Conservation (phyloP, 2,113 vertebrate species). For the Eclectus roratus region DNA sequence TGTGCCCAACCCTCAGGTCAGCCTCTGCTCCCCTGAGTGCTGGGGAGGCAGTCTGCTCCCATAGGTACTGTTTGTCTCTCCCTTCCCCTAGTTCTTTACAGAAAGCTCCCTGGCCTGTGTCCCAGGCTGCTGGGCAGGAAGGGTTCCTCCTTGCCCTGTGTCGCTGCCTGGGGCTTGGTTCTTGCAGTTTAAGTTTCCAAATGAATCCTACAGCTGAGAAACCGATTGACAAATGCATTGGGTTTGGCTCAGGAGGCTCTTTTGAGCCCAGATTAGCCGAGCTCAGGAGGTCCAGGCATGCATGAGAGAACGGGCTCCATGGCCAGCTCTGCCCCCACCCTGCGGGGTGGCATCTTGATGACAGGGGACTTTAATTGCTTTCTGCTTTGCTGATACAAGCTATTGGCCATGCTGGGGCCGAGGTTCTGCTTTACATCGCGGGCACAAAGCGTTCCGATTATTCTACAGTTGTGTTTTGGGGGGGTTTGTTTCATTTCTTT, state of each 20-base stretch:
- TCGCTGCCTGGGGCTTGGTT: accelerated
- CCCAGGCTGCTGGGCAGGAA: background rate
- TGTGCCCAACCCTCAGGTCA: background rate
- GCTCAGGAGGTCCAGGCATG: constrained; percentile 13
- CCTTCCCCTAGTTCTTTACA: accelerated
- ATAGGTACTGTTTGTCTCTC: accelerated
- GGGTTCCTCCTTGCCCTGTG: background rate
- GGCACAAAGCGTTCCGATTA: background rate
- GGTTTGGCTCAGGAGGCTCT: background rate
- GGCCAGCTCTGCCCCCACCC: constrained; percentile 43
- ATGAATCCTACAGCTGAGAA: background rate
- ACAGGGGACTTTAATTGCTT: constrained; percentile 39
- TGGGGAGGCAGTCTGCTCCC: background rate
- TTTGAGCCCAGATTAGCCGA: background rate
- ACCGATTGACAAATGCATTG: accelerated
- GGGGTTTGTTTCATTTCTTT: background rate
- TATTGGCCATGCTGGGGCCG: background rate
- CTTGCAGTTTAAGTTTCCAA: accelerated
- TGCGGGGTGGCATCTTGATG: constrained; percentile 49
- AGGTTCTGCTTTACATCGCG: background rate
- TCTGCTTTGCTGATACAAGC: constrained; percentile 33
- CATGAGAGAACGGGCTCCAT: background rate
- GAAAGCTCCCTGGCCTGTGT: background rate
- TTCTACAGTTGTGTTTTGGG: background rate
- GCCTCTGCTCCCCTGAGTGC: background rate